phyloP scores from a whole-genome alignment of 2,797 vertebrate genomes.

The Saxicola maurus region DNA sequence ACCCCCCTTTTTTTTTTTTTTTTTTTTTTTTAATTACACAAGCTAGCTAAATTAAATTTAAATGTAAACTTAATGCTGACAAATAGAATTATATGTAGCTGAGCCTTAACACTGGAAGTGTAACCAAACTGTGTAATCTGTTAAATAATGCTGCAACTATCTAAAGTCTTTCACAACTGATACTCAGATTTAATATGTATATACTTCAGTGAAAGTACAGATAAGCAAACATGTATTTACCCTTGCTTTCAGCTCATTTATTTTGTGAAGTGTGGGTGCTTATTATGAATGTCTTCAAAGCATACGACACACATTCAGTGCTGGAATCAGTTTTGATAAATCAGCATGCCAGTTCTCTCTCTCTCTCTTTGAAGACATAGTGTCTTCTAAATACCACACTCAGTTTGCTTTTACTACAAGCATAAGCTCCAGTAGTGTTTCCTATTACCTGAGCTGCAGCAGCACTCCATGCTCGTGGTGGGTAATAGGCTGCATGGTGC shows the following conservation, averaged over 20 bases:
- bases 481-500: not conserved
- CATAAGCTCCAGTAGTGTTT: not conserved
- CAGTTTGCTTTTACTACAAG: not conserved
- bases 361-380: not conserved
- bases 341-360: not conserved
- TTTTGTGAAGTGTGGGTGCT: not conserved
- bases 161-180: not conserved
- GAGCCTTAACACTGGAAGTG: not conserved
- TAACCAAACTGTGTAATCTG: not conserved
- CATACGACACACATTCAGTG: not conserved
- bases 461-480: not conserved
- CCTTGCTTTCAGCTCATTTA: not conserved
- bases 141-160: not conserved
- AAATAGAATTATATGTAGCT: not conserved
- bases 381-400: not conserved
- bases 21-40: not conserved
- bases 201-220: not conserved
- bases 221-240: conserved; percentile 31
- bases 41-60: not conserved
- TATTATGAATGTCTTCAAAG: conserved; percentile 2
- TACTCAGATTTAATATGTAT: not conserved
- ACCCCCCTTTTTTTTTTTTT: not conserved
- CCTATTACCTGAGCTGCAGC: not conserved
- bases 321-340: not conserved
- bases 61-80: not conserved